These are phyloP conservation scores for Panagrolaimus sp. DNA, from an alignment of 1,140 invertebrate species.

Conservation along the genomic window DNA sequence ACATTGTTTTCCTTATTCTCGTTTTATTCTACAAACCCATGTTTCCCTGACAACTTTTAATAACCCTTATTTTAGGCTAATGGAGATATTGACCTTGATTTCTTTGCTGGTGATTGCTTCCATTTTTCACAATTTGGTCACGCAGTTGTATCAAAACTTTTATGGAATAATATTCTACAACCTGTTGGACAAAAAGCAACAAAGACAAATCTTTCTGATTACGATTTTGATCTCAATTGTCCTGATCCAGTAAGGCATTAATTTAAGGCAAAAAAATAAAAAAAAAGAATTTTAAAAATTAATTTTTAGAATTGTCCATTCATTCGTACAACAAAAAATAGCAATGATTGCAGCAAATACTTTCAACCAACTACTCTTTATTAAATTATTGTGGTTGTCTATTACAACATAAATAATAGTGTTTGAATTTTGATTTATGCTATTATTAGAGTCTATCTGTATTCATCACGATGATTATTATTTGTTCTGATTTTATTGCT, in stretches of 20 bases:
- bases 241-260: conserved; percentile 18
- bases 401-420: too few species aligned
- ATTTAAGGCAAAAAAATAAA: too few species aligned
- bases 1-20: too few species aligned
- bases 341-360: not conserved
- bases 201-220: conserved; percentile 42
- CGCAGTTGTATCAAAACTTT: conserved; percentile 66
- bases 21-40: too few species aligned
- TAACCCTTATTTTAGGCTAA: conserved; percentile 22
- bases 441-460: too few species aligned
- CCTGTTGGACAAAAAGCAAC: conserved; percentile 68
- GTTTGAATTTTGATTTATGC: too few species aligned
- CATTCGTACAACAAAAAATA: conserved; percentile 11
- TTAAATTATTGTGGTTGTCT: too few species aligned
- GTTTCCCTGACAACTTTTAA: too few species aligned
- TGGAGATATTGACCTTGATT: conserved; percentile 63
- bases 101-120: conserved; percentile 69
- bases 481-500: too few species aligned
- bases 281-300: too few species aligned
- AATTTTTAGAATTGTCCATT: not conserved
- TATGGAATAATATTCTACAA: conserved; percentile 72
- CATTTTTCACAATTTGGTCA: conserved; percentile 66
- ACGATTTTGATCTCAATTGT: conserved; percentile 28
- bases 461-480: too few species aligned
- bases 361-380: too few species aligned